A percentile compares a stretch with the other conserved stretches of the same genome.
These are phyloP conservation scores for Pilophorus perplexus DNA, from an alignment of 2,888 invertebrate species.

Conservation along the genomic window DNA sequence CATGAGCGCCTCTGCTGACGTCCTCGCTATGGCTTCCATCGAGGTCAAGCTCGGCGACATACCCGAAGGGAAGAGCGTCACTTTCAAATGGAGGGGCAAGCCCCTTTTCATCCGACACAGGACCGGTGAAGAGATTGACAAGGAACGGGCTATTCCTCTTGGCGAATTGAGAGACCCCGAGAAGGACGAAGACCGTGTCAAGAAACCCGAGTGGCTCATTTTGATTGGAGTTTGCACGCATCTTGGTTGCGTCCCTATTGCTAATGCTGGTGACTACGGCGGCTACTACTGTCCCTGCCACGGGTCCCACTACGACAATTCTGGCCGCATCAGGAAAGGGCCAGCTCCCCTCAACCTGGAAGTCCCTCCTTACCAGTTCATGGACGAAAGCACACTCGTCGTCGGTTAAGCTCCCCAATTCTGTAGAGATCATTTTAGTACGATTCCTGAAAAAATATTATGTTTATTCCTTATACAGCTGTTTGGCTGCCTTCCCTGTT, in stretches of 20 bases:
- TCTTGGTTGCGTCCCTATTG: conserved; percentile 95
- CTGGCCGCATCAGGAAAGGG: conserved; percentile 97
- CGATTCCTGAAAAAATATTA: no score
- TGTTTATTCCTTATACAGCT: no score
- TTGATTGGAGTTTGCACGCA: conserved; percentile 96
- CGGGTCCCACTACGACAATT: conserved; percentile 97
- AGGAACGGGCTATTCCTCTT: conserved; percentile 72
- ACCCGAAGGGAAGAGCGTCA: conserved; percentile 91
- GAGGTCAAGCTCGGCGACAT: conserved; percentile 88
- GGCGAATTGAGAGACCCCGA: conserved; percentile 84
- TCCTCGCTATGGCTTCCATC: conserved; percentile 91
- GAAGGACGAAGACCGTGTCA: conserved; percentile 71
- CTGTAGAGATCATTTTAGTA: no score
- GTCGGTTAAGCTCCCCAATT: conserved; percentile 64
- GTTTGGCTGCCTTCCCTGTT: no score
- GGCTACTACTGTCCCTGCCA: conserved; percentile 99
- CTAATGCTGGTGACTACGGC: conserved; percentile 89
- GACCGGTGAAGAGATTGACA: conserved; percentile 74
- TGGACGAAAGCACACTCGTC: conserved; percentile 65
- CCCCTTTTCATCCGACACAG: conserved; percentile 68
- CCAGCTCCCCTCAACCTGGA: conserved; percentile 96
- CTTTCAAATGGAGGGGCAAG: conserved; percentile 99
- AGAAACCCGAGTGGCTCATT: conserved; percentile 88
- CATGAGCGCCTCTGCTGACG: conserved; percentile 90
- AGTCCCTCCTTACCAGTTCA: conserved; percentile 78